Evolutionary conservation across 1,140 invertebrate genomes (phyloP).

Genomic region (Drosophila quadrilineata): DNA sequence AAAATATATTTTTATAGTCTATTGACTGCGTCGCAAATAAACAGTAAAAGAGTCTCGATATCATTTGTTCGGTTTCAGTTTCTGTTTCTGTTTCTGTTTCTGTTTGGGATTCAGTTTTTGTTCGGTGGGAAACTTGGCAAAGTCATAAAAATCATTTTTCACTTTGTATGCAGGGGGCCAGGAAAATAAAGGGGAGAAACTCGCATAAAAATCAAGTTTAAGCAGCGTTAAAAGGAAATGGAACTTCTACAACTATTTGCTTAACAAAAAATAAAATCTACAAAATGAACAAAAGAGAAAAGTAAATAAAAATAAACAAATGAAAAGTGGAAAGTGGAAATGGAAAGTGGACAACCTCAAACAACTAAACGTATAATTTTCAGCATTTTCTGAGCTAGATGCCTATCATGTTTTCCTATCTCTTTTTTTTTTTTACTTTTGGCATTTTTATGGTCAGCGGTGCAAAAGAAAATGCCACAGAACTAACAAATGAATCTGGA

Average conservation of each 20-base stretch:
- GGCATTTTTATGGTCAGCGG: conserved; percentile 50
- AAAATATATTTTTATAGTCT: conserved; percentile 44
- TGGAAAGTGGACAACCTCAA: conserved; percentile 42
- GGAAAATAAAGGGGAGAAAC: not conserved
- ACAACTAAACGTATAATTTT: conserved; percentile 51
- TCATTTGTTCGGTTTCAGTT: conserved; percentile 14
- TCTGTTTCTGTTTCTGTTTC: not conserved
- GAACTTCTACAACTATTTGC: not conserved
- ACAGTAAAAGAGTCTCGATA: conserved; percentile 20
- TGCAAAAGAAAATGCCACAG: too few species aligned
- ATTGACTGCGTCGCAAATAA: conserved; percentile 23
- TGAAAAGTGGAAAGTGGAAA: conserved; percentile 26
- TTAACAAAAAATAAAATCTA: conserved; percentile 2
- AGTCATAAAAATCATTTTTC: conserved; percentile 59
- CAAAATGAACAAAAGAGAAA: not conserved
- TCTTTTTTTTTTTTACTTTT: not conserved
- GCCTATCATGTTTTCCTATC: conserved; percentile 25
- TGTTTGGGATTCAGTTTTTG: conserved; percentile 29
- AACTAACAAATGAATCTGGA: too few species aligned
- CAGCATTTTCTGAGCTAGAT: conserved; percentile 51
- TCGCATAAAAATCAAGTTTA: conserved; percentile 46
- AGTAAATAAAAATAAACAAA: conserved; percentile 3
- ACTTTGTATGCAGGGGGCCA: conserved; percentile 25
- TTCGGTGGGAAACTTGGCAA: conserved; percentile 34
- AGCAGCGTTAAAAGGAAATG: not conserved